These are phyloP conservation scores for Cremastinae sp. DNA, from an alignment of 2,888 invertebrate genomes.

Conservation along the genomic window DNA sequence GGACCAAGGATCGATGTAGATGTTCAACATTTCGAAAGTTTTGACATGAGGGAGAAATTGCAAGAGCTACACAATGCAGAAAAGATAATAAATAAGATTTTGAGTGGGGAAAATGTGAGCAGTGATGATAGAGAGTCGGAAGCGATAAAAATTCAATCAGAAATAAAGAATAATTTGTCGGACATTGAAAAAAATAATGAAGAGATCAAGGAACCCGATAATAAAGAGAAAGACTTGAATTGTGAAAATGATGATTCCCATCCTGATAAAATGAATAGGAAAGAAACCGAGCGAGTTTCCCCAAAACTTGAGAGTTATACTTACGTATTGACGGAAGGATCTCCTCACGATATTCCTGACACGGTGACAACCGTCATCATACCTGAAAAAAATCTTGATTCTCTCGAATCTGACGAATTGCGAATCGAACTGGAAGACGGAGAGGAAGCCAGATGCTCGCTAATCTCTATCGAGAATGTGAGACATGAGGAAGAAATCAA, in stretches of 20 bases:
- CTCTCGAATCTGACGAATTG: slow-evolving; percentile 54
- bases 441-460: slow-evolving; percentile 16
- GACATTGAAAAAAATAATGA: background rate
- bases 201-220: background rate
- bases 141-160: slow-evolving; percentile 8
- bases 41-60: slow-evolving; percentile 54
- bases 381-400: slow-evolving; percentile 66
- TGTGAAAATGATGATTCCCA: slow-evolving; percentile 2
- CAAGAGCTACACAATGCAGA: slow-evolving; percentile 64
- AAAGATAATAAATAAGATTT: slow-evolving; percentile 57
- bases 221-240: background rate
- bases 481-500: background rate
- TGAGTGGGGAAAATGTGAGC: slow-evolving; percentile 49
- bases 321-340: slow-evolving; percentile 75
- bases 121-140: background rate
- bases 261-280: slow-evolving; percentile 2
- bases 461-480: background rate
- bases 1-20: slow-evolving; percentile 3
- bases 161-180: slow-evolving; percentile 4
- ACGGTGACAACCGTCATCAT: slow-evolving; percentile 76
- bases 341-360: slow-evolving; percentile 75
- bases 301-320: slow-evolving; percentile 51
- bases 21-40: slow-evolving; percentile 4
- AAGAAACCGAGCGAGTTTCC: slow-evolving; percentile 19
- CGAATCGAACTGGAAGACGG: slow-evolving; percentile 59